Evolutionary conservation across 1,140 invertebrate genomes (phyloP), one percentile per base, ranked within the genome.

Genomic region (Mizuhopecten yessoensis): DNA sequence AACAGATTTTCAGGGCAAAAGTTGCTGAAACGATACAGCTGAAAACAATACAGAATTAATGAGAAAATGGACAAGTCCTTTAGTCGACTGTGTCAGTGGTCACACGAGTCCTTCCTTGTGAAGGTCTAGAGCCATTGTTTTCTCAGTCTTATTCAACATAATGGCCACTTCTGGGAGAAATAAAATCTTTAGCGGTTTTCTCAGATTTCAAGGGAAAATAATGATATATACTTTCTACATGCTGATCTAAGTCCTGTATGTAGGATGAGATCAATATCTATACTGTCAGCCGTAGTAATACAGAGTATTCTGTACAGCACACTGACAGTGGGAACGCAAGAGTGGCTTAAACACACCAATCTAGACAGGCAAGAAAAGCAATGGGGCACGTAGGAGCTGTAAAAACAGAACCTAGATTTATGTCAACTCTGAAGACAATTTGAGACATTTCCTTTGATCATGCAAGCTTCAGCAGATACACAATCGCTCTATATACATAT

Each of bases 101-200:
- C 57, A 75, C 57, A 75, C 57, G 3, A 29, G 0, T 3, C n/a
- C 23, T 57, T 75, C 17, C n/a, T 75, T 29, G 57, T n/a, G 57
- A 29, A 29, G 57, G n/a, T 29, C 3, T 17, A 7, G 17, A 75
- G 23, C 57, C n/a, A 75, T 75, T 29, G 29, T 75, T 45, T 45
- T 17, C 57, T 75, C 23, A 75, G 23, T 29, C 3, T 75, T 75
- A 75, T n/a, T 29, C 57, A 23, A 75, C n/a, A 75, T 29, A 75
- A 75, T 75, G 57, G 29, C 57, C 57, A 75, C 57, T 75, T 75
- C 57, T 75, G 57, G 57, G n/a, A 75, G 57, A 75, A 75, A 75
- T 75, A 17, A 75, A 49, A 75, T 75, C 57, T 75, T 75, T 29
- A 29, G 57, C 20, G 5, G n/a, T 75, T 75, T 75, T 75, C 57